Base-by-base conservation (phyloP, 2,113 vertebrate genomes). In the Archilochus colubris region DNA sequence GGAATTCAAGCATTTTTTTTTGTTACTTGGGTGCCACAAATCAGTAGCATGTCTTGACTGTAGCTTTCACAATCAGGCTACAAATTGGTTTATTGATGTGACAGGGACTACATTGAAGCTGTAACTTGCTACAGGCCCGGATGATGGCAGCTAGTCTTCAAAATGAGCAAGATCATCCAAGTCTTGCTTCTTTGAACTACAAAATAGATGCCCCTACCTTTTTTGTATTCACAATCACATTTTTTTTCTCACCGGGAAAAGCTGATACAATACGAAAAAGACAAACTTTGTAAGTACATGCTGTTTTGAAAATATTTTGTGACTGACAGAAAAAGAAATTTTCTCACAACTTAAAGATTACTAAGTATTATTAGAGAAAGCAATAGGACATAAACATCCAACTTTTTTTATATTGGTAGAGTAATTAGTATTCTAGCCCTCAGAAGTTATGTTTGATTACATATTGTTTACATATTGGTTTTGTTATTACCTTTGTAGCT, bases 151-250 rank as follows among this genome's bases (percentile, higher is more conserved):
- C 7, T 36, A 66, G 40, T 14, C 6, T 20, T 64, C 48, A 59
- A n/a, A 43, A 21, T 4, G 5, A 4, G 7, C 12, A 66, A n/a
- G 6, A 4, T 62, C 4, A 67, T 63, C 30, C 18, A 61, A 23
- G 27, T 40, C 2, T 10, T 43, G 19, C 53, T 38, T 46, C 33
- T 86, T 82, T 68, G 5, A 16, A 4, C 31, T 46, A 2, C 6
- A 13, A 40, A 43, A 5, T 55, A 67, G 10, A 16, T 30, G 6
- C n/a, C 12, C 20, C 11, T 50, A 43, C 12, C 6, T 23, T 69
- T 63, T n/a, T n/a, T 19, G 22, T 48, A 3, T 58, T 31, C 12
- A 25, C 7, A 57, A 9, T 18, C 7, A 30, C 2, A 0, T 22
- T 5, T 15, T 20, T 43, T 69, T 75, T 48, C 3, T 58, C 13